Conservation (phyloP, 2,797 vertebrate genomes). For the Tapera naevia region DNA sequence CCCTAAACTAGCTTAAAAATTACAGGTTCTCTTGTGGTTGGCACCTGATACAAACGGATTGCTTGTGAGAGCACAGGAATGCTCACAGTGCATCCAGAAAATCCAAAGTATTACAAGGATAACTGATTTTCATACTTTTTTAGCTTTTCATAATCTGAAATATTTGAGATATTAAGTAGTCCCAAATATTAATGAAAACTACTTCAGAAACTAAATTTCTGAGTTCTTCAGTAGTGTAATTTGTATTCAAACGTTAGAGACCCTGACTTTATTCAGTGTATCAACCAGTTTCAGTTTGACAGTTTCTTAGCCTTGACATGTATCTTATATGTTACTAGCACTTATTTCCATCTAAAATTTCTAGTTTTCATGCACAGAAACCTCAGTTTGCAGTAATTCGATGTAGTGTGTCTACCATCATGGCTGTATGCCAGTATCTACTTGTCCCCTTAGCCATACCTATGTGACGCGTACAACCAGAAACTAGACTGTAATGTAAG, state of each 20-base stretch:
- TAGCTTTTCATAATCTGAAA: background rate
- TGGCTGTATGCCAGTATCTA: rapidly evolving
- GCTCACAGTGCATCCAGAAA: background rate
- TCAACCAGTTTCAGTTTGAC: background rate
- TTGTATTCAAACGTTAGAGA: background rate
- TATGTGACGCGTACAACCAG: background rate
- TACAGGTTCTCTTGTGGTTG: background rate
- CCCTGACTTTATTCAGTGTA: background rate
- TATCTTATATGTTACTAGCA: background rate
- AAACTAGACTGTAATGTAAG: background rate
- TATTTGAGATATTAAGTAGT: background rate
- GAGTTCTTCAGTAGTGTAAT: background rate
- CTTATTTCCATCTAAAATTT: background rate
- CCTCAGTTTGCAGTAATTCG: background rate
- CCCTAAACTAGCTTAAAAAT: background rate
- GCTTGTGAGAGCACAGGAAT: background rate
- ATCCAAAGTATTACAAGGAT: background rate
- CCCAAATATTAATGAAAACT: background rate
- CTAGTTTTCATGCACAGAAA: background rate
- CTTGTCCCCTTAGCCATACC: background rate
- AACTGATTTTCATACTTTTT: background rate
- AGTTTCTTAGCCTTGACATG: background rate
- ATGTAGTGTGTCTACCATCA: background rate
- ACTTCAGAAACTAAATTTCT: background rate
- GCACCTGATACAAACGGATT: background rate